Evolutionary conservation across 1,140 invertebrate species (phyloP).

Genomic region (Sycophila sp.): DNA sequence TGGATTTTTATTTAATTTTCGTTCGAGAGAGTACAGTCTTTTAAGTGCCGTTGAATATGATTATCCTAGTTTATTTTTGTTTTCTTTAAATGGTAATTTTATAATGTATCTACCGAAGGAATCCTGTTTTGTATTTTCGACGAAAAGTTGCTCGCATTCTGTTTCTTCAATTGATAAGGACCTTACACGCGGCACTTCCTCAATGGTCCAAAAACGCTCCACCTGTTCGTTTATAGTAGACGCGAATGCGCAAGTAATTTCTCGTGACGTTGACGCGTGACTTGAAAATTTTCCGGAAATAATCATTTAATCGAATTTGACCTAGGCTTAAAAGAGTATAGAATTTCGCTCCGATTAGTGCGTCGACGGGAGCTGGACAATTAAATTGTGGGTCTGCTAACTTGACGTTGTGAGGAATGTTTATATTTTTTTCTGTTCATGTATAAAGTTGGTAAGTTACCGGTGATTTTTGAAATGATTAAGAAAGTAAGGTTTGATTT

Average conservation of each 20-base stretch:
- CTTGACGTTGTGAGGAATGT: neutral
- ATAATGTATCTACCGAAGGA: neutral
- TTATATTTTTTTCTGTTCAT: neutral
- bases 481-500: neutral
- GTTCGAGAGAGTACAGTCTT: neutral
- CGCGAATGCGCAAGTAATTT: too few relatives aligned
- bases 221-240: neutral
- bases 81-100: neutral
- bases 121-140: neutral
- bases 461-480: neutral
- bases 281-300: neutral
- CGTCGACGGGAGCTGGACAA: neutral
- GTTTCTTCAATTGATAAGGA: neutral
- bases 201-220: neutral
- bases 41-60: neutral
- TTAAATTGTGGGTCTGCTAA: neutral
- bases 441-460: neutral
- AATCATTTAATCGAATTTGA: neutral
- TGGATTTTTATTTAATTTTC: neutral
- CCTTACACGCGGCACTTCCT: neutral
- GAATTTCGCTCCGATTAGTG: neutral
- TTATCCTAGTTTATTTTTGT: neutral
- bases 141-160: neutral
- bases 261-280: neutral
- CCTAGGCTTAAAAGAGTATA: neutral